Percentiles rank a stretch among this genome's conserved stretches.
Evolutionary conservation across 2,797 vertebrate genomes (phyloP).

Genomic region (Cossypha dichroa): DNA sequence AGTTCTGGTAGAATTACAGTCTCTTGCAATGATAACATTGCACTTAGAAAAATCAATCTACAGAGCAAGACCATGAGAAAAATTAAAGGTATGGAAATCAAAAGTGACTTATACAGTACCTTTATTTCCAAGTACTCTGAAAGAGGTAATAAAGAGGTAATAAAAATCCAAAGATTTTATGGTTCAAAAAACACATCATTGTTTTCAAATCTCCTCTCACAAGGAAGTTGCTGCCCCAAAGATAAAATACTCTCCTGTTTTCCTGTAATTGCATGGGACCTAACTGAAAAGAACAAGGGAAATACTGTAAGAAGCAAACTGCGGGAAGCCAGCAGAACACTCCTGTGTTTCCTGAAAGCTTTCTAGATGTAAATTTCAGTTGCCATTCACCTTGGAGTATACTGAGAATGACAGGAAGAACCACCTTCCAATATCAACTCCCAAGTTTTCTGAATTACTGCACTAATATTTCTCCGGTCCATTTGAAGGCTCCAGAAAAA

Average conservation of each 20-base stretch:
- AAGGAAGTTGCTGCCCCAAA: not conserved
- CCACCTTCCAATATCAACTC: not conserved
- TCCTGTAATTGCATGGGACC: not conserved
- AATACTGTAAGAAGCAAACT: not conserved
- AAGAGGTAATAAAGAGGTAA: not conserved
- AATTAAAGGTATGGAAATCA: not conserved
- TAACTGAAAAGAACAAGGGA: not conserved
- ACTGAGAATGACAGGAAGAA: not conserved
- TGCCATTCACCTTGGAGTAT: not conserved
- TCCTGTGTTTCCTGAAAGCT: not conserved
- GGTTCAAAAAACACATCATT: not conserved
- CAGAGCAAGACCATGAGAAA: not conserved
- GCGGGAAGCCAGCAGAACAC: not conserved
- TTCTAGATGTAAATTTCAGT: not conserved
- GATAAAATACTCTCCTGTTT: not conserved
- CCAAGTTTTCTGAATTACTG: not conserved
- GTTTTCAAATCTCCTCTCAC: not conserved
- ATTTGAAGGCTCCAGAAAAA: not conserved
- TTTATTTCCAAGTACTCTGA: not conserved
- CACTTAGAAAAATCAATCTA: not conserved
- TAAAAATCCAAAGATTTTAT: not conserved
- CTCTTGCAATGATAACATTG: not conserved
- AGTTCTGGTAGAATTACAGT: not conserved
- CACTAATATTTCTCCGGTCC: not conserved
- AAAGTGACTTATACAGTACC: not conserved